These are phyloP conservation scores for Ellobium chinense DNA, from an alignment of 2,888 invertebrate genomes.

Conservation along the genomic window DNA sequence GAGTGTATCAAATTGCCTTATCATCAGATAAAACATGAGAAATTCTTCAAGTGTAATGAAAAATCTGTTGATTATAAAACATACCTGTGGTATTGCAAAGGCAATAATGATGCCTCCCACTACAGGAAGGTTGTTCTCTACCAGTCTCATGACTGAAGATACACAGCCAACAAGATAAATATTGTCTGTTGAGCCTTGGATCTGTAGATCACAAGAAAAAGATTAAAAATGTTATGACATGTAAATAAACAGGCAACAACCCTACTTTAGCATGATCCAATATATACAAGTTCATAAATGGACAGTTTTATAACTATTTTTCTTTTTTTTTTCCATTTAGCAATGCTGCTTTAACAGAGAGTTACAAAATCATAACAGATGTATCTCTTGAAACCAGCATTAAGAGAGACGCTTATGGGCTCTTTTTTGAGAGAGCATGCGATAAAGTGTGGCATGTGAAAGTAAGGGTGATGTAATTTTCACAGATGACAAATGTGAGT, in stretches of 20 bases:
- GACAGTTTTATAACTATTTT: too few species aligned
- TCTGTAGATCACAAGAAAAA: background rate
- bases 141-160: constrained; percentile 61
- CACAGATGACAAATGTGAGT: too few species aligned
- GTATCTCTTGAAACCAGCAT: too few species aligned
- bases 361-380: too few species aligned
- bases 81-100: constrained; percentile 67
- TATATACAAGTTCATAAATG: background rate
- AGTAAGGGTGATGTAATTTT: too few species aligned
- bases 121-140: constrained; percentile 65
- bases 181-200: constrained; percentile 47
- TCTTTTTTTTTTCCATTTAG: too few species aligned
- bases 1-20: too few species aligned
- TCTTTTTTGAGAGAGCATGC: background rate
- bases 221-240: background rate
- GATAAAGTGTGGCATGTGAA: background rate
- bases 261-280: background rate
- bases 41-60: too few species aligned
- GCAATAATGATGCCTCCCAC: constrained; percentile 70
- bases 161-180: constrained; percentile 71
- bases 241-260: background rate
- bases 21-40: too few species aligned
- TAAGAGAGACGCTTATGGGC: too few species aligned
- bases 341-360: too few species aligned
- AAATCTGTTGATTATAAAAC: too few species aligned